phyloP scores from a whole-genome alignment of 2,113 vertebrate genomes.

The Sander lucioperca region DNA sequence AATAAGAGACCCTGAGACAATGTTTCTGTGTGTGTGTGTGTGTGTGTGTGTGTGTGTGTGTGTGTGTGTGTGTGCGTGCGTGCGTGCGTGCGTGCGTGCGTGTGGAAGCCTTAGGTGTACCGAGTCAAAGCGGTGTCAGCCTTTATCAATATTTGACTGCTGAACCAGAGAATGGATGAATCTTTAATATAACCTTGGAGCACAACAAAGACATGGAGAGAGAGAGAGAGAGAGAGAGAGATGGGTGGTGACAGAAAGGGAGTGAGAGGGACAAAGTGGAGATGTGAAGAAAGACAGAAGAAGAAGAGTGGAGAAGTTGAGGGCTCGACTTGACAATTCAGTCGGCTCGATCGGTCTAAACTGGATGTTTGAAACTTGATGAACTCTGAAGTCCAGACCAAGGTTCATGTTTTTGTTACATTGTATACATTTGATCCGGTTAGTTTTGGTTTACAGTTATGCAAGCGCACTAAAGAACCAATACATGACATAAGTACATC shows the following conservation, averaged over 20 bases:
- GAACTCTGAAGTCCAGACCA: not conserved
- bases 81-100: not conserved
- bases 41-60: not conserved
- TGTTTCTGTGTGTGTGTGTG: not conserved
- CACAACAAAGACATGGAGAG: slow-evolving; percentile 43
- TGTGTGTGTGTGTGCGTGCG: not conserved
- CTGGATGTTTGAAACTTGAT: not conserved
- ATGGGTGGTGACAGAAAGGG: not conserved
- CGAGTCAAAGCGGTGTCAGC: slow-evolving; percentile 63
- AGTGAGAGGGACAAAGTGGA: not conserved
- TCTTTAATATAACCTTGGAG: slow-evolving; percentile 78
- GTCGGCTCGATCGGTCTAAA: not conserved
- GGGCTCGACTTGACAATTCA: not conserved
- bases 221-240: not conserved
- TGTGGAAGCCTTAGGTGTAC: slow-evolving; percentile 25
- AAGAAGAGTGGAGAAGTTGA: not conserved
- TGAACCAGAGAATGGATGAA: slow-evolving; percentile 68
- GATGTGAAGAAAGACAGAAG: not conserved
- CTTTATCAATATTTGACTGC: slow-evolving; percentile 77
- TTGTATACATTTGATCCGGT: no score
- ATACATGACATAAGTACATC: no score
- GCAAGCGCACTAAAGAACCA: no score
- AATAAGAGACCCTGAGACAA: no score
- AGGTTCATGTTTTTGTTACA: no score
- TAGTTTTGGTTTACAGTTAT: no score